Conservation (phyloP, 2,113 vertebrate genomes). For the Lathamus discolor region DNA sequence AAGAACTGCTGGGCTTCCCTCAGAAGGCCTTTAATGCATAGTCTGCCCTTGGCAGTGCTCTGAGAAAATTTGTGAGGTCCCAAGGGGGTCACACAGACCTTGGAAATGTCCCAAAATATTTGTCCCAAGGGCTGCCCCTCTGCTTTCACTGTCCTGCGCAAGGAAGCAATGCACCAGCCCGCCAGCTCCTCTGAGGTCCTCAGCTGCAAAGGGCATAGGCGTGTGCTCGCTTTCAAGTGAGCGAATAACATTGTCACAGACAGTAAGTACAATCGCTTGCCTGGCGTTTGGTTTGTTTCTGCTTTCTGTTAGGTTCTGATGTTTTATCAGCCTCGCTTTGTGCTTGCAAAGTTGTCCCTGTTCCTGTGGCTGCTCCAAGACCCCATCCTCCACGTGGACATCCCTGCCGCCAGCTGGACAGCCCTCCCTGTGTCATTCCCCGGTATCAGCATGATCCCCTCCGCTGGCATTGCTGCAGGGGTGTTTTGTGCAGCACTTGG, state of each 20-base stretch:
- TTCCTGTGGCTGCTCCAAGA: neutral
- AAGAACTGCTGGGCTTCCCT: neutral
- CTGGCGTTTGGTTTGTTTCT: neutral
- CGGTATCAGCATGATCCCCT: rapidly evolving
- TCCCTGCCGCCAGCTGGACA: rapidly evolving
- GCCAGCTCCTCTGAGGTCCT: neutral
- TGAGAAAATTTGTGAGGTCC: neutral
- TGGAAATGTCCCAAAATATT: neutral
- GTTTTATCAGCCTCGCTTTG: neutral
- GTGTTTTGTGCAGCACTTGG: rapidly evolving
- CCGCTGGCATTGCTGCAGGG: neutral
- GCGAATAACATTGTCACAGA: neutral
- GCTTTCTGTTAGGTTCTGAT: neutral
- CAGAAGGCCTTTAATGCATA: neutral
- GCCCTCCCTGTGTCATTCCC: neutral
- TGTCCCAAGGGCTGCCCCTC: neutral
- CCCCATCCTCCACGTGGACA: rapidly evolving
- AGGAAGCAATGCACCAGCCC: neutral
- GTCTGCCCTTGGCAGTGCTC: neutral
- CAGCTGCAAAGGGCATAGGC: neutral
- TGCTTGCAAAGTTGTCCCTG: neutral
- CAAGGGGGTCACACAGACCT: neutral
- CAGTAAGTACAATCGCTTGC: neutral
- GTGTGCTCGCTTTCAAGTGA: neutral
- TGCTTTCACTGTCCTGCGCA: neutral